phyloP scores from a whole-genome alignment of 2,797 vertebrate genomes.

The Melopsittacus undulatus region DNA sequence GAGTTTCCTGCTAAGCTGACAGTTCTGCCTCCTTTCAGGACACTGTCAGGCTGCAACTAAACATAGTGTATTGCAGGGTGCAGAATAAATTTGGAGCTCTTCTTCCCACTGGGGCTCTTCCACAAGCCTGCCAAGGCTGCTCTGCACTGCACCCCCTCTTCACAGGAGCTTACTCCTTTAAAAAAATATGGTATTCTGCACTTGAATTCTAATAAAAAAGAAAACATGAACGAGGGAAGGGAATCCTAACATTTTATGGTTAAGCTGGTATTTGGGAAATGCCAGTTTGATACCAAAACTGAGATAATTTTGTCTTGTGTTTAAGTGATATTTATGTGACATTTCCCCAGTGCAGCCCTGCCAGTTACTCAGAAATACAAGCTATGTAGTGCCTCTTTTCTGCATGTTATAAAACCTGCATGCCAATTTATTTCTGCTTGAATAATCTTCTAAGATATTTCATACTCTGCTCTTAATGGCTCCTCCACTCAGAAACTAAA shows the following conservation, averaged over 20 bases:
- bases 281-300: not conserved
- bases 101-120: not conserved
- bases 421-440: not conserved
- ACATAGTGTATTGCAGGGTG: not conserved
- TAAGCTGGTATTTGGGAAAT: not conserved
- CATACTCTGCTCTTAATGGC: not conserved
- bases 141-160: accelerated
- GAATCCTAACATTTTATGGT: not conserved
- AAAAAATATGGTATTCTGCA: not conserved
- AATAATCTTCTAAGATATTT: not conserved
- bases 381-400: not conserved
- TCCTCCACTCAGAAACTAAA: not conserved
- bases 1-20: not conserved
- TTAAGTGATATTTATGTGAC: not conserved
- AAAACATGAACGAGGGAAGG: accelerated
- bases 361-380: not conserved
- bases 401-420: not conserved
- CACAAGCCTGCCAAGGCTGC: not conserved
- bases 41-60: not conserved
- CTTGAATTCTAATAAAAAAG: not conserved
- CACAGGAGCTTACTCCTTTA: not conserved
- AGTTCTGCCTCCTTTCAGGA: accelerated
- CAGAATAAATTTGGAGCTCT: not conserved
- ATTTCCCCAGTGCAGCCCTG: not conserved
- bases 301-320: not conserved